Percentiles rank a stretch among this genome's conserved stretches.
Conservation (phyloP, 2,113 vertebrate genomes). For the Podiceps cristatus region DNA sequence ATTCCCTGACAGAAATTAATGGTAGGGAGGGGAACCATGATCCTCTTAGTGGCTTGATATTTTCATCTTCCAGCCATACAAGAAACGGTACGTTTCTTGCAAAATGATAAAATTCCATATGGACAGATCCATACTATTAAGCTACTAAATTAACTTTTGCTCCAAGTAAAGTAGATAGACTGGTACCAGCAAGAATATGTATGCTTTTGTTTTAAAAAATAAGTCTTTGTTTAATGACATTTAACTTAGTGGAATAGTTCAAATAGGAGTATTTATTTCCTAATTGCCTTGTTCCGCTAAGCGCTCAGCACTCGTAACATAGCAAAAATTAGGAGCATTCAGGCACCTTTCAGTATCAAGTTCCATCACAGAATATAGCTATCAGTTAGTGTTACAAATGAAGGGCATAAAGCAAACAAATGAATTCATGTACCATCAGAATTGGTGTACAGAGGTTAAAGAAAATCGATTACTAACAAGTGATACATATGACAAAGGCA, state of each 20-base stretch:
- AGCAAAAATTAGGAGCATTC: background rate
- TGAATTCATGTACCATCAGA: conserved; percentile 34
- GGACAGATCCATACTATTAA: background rate
- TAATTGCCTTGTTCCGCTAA: conserved; percentile 7
- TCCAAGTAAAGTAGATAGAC: background rate
- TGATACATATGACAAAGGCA: conserved; percentile 67
- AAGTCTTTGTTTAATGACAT: background rate
- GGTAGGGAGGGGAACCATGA: background rate
- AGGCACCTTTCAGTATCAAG: background rate
- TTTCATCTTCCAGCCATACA: background rate
- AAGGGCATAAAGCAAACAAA: conserved; percentile 65
- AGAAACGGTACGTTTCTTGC: background rate
- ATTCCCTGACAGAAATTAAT: background rate
- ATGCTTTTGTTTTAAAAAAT: background rate
- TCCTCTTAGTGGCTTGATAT: background rate
- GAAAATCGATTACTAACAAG: conserved; percentile 75
- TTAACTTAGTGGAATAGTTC: background rate
- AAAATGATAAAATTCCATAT: background rate
- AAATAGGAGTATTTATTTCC: conserved; percentile 8
- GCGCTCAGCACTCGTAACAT: background rate
- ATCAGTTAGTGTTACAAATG: conserved; percentile 24
- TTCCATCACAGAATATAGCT: background rate
- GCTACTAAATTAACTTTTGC: background rate
- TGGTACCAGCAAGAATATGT: background rate
- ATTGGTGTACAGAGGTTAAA: conserved; percentile 67